A percentile compares a stretch with the other conserved stretches of the same genome.
Conservation (phyloP, 2,888 invertebrate genomes). For the Agonopterix subpropinquella region DNA sequence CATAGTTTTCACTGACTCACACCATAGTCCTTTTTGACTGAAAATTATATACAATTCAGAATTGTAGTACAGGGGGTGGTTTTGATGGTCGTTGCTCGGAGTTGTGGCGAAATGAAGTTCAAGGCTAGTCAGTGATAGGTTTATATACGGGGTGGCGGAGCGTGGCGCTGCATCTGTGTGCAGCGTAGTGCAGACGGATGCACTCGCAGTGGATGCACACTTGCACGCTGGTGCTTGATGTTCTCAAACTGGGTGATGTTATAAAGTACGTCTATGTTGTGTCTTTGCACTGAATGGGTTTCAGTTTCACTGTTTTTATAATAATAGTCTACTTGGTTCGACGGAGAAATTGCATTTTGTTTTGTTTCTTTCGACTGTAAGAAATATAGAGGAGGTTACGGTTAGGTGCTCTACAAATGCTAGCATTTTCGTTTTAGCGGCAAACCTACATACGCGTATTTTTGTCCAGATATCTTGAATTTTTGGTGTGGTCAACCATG, state of each 20-base stretch:
- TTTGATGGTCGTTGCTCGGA: constrained; percentile 17
- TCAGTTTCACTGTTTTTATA: not conserved
- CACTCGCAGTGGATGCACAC: constrained; percentile 39
- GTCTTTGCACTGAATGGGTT: not conserved
- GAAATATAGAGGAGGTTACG: too few species aligned
- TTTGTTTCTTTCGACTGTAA: too few species aligned
- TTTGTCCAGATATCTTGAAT: too few species aligned
- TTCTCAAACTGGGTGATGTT: constrained; percentile 28
- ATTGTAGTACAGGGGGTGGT: constrained; percentile 7
- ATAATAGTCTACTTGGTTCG: too few species aligned
- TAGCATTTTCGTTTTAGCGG: too few species aligned
- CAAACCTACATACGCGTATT: too few species aligned
- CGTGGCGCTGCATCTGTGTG: constrained; percentile 45
- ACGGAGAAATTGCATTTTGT: not conserved
- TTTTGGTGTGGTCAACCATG: too few species aligned
- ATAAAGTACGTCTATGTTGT: not conserved
- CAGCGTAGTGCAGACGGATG: constrained; percentile 13
- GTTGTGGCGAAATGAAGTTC: constrained; percentile 68
- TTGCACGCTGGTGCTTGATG: constrained; percentile 15
- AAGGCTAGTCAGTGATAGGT: constrained; percentile 56
- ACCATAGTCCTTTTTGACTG: constrained; percentile 19
- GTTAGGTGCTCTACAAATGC: too few species aligned
- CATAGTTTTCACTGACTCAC: constrained; percentile 31
- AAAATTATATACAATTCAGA: not conserved
- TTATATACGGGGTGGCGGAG: constrained; percentile 71